A percentile compares a stretch with the other conserved stretches of the same genome.
These are phyloP conservation scores for Pocillopora grandis DNA, from an alignment of 92 coral and sea anemone species.

Conservation along the genomic window DNA sequence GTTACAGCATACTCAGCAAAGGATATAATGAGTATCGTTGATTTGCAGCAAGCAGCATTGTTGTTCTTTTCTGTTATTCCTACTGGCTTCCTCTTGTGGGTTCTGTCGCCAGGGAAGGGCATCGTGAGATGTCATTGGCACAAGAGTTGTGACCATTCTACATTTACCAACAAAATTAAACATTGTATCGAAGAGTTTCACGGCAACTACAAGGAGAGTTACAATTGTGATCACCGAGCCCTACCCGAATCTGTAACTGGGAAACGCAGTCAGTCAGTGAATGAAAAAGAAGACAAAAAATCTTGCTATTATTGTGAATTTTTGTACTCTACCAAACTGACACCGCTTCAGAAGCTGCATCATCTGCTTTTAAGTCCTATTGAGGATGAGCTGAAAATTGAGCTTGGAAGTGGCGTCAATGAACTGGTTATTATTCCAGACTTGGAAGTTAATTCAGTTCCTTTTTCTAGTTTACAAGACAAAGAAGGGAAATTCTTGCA, in stretches of 20 bases:
- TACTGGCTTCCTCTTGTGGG: slow-evolving; percentile 74
- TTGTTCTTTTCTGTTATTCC: slow-evolving; percentile 62
- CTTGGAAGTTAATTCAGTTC: slow-evolving; percentile 58
- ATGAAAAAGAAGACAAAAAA: slow-evolving; percentile 3
- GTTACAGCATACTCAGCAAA: slow-evolving; percentile 59
- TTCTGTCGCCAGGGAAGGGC: slow-evolving; percentile 73
- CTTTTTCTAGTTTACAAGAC: slow-evolving; percentile 68
- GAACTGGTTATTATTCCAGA: slow-evolving; percentile 66
- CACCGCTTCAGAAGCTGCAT: slow-evolving; percentile 70
- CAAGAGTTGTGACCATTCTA: slow-evolving; percentile 61
- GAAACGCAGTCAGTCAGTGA: background rate
- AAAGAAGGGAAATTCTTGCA: slow-evolving; percentile 49
- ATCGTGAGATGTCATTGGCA: slow-evolving; percentile 66
- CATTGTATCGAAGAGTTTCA: slow-evolving; percentile 67
- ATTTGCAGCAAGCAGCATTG: slow-evolving; percentile 47
- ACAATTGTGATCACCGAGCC: slow-evolving; percentile 78
- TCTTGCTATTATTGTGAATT: slow-evolving; percentile 35
- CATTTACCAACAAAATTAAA: slow-evolving; percentile 53
- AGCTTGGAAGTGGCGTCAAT: slow-evolving; percentile 2
- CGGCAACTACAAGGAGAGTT: slow-evolving; percentile 31
- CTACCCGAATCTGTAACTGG: slow-evolving; percentile 44
- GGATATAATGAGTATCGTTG: slow-evolving; percentile 56
- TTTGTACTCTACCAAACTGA: slow-evolving; percentile 10
- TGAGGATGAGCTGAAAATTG: slow-evolving; percentile 46
- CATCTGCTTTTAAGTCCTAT: slow-evolving; percentile 62